A percentile compares a stretch with the other conserved stretches of the same genome.
phyloP scores from a whole-genome alignment of 2,888 invertebrate genomes.

The Marronus borbonicus region DNA sequence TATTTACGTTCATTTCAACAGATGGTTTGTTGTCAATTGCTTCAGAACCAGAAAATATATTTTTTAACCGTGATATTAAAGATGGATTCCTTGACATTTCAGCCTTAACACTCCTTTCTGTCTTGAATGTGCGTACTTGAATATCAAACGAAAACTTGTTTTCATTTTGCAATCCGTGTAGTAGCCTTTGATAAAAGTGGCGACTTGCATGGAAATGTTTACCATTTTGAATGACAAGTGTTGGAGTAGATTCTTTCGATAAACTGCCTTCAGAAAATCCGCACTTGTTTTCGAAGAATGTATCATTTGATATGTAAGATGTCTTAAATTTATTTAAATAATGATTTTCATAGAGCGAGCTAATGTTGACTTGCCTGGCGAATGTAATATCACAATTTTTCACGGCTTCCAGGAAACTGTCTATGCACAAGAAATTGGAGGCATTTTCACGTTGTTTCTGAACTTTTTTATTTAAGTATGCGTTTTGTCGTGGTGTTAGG shows the following conservation, averaged over 20 bases:
- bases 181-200: slow-evolving; percentile 64
- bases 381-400: slow-evolving; percentile 68
- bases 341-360: slow-evolving; percentile 62
- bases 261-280: slow-evolving; percentile 65
- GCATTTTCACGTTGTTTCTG: slow-evolving; percentile 61
- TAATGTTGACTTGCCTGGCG: slow-evolving; percentile 64
- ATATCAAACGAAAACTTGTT: slow-evolving; percentile 68
- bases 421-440: slow-evolving; percentile 66
- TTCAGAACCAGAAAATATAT: slow-evolving; percentile 66
- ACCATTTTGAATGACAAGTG: slow-evolving; percentile 60
- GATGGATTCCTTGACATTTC: slow-evolving; percentile 83
- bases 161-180: slow-evolving; percentile 61
- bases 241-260: slow-evolving; percentile 60
- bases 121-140: slow-evolving; percentile 85
- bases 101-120: slow-evolving; percentile 80
- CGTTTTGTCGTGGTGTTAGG: slow-evolving; percentile 68
- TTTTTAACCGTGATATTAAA: slow-evolving; percentile 78
- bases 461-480: slow-evolving; percentile 65
- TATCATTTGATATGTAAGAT: slow-evolving; percentile 68
- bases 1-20: slow-evolving; percentile 62
- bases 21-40: slow-evolving; percentile 56
- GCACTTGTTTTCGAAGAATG: slow-evolving; percentile 71
- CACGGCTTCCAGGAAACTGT: slow-evolving; percentile 70
- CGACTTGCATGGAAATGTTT: slow-evolving; percentile 61
- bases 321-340: slow-evolving; percentile 66